Percentiles rank a stretch among this genome's conserved stretches.
Conservation (phyloP, 2,113 vertebrate genomes). For the Murina feae region DNA sequence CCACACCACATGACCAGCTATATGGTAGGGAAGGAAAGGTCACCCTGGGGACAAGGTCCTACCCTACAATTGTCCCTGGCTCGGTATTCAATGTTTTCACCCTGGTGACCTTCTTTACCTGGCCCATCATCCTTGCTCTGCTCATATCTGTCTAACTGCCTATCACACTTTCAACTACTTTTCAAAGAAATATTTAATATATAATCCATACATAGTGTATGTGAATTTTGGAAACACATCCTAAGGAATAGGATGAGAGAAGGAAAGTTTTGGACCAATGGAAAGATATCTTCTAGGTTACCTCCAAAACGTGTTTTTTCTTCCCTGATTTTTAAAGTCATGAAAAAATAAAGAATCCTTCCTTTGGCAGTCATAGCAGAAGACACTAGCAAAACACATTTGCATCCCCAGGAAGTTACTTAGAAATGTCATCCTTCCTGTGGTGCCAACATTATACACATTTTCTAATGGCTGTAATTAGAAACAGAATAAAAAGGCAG, state of each 20-base stretch:
- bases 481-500: background rate
- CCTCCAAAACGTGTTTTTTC: background rate
- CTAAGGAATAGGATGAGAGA: background rate
- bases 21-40: too few relatives aligned
- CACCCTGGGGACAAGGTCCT: too few relatives aligned
- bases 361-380: background rate
- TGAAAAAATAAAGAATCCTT: background rate
- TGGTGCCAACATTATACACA: background rate
- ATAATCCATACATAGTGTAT: background rate
- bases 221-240: background rate
- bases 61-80: too few relatives aligned
- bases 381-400: background rate
- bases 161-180: background rate
- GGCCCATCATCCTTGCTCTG: too few relatives aligned
- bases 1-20: too few relatives aligned
- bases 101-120: too few relatives aligned
- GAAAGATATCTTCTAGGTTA: background rate
- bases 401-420: background rate
- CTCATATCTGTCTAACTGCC: too few relatives aligned
- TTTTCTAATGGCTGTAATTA: constrained; percentile 34
- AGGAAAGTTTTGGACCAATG: background rate
- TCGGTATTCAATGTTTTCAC: too few relatives aligned
- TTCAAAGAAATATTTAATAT: background rate
- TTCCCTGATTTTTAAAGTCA: background rate
- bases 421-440: background rate